These are phyloP conservation scores for Chaitophorus viminalis DNA, from an alignment of 2,888 invertebrate genomes.

Conservation along the genomic window DNA sequence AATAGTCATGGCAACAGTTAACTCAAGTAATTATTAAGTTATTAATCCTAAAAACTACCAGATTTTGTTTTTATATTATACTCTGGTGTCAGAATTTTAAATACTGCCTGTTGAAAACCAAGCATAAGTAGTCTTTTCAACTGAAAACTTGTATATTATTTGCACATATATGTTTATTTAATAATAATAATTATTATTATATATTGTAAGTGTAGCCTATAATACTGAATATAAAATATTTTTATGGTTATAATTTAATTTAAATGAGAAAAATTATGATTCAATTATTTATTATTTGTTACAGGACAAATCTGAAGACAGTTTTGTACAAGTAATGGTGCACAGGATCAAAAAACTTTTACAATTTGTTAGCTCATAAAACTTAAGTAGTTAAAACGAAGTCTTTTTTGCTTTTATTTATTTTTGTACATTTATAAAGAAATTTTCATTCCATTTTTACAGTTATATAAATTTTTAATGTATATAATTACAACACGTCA, in stretches of 20 bases:
- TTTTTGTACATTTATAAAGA: constrained; percentile 58
- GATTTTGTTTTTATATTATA: no score
- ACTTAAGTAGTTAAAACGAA: constrained; percentile 44
- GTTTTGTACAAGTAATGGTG: constrained; percentile 79
- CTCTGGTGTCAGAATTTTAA: no score
- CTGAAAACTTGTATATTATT: no score
- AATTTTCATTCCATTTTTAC: constrained; percentile 49
- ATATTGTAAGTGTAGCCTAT: no score
- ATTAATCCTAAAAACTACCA: no score
- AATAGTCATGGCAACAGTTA: no score
- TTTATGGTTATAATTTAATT: neutral
- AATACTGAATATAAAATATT: neutral
- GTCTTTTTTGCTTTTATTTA: constrained; percentile 55
- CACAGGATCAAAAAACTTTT: constrained; percentile 83
- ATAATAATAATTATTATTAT: no score
- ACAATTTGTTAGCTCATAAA: constrained; percentile 75
- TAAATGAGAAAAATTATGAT: no score
- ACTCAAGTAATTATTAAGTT: no score
- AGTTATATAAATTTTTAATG: constrained; percentile 56
- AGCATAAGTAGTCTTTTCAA: no score
- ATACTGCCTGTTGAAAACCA: no score
- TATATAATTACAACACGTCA: constrained; percentile 56
- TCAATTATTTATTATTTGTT: constrained; percentile 27
- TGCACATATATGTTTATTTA: no score
- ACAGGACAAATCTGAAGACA: constrained; percentile 56